phyloP scores from a whole-genome alignment of 1,140 invertebrate species.

The Temnothorax longispinosus region DNA sequence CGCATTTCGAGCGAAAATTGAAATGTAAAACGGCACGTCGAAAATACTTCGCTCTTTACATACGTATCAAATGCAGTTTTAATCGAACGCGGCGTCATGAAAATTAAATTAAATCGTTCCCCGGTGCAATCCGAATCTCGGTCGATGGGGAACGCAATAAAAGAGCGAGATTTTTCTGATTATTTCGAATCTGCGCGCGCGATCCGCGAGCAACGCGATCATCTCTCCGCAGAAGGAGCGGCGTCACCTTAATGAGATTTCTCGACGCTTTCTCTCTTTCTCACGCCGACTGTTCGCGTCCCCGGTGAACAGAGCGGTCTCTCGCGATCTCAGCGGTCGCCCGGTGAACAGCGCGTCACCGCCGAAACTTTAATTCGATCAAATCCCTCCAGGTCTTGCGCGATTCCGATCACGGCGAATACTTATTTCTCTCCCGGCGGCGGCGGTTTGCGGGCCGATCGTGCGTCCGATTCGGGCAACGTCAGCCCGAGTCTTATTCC shows the following conservation, averaged over 20 bases:
- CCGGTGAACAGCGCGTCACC: constrained; percentile 4
- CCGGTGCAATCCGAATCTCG: not conserved
- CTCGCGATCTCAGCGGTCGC: too few species aligned
- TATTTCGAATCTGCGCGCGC: not conserved
- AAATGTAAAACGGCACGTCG: constrained; percentile 32
- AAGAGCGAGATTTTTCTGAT: constrained; percentile 27
- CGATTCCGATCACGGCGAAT: constrained; percentile 44
- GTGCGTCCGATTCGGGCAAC: constrained; percentile 44
- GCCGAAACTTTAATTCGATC: constrained; percentile 52
- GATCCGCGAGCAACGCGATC: constrained; percentile 8
- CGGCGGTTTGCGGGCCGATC: constrained; percentile 5
- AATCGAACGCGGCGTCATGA: constrained; percentile 26
- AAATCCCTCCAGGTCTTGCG: not conserved
- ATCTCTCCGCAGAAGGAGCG: not conserved
- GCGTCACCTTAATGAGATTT: constrained; percentile 39
- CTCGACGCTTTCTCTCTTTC: not conserved
- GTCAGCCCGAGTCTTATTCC: constrained; percentile 60
- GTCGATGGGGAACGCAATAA: not conserved
- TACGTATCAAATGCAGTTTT: constrained; percentile 14
- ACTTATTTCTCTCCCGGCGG: constrained; percentile 44
- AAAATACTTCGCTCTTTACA: constrained; percentile 4
- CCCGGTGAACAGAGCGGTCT: not conserved
- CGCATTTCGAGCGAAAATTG: constrained; percentile 20
- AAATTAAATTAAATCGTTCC: constrained; percentile 48
- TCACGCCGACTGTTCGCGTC: not conserved